Evolutionary conservation across 2,797 vertebrate genomes (phyloP), one percentile per base, ranked within the genome.

Genomic region (Alexandromys oeconomus): DNA sequence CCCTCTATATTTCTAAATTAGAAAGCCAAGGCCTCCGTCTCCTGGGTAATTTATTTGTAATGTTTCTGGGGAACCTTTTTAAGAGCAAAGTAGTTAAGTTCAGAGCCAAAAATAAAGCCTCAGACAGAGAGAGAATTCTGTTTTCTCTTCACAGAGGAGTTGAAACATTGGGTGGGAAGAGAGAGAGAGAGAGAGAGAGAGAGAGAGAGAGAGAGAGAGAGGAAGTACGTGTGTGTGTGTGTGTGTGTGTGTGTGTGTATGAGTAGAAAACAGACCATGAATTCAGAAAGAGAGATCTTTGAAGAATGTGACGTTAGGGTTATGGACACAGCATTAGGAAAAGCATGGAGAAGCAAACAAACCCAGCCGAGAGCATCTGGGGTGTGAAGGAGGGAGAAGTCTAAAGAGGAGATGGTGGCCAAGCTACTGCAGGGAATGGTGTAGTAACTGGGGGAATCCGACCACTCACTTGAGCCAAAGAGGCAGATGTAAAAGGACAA

Each of bases 281-380:
- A 37, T 40, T 21, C 14, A 89, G 46, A 93, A 59, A 11, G 27
- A 17, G 31, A 1, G 29, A 46, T 73, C 34, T 9, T 93, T 71
- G 78, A 25, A 59, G 21, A 74, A 78, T 2, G 12, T 1, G 23
- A 9, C 4, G 1, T 29, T 63, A 27, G 34, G 11, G 12, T 6
- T 4, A n/a, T 13, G 4, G 34, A 57, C 67, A 78, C 17, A 3
- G 13, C 74, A 8, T 13, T 67, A 51, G 15, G 59, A 2, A 91
- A 37, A 21, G 25, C 59, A 1, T 1, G 63, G 14, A 31, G 13
- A 82, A 21, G 25, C 12, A 25, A 82, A 46, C 13, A n/a, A 77
- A 46, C 14, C 0, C 8, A 2, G 2, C 7, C 2, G 13, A 21
- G 14, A 46, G 4, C 1, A 4, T 4, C 59, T 4, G 10, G 31